Evolutionary conservation across 1,140 invertebrate genomes (phyloP).

Genomic region (Kradibia gibbosae): DNA sequence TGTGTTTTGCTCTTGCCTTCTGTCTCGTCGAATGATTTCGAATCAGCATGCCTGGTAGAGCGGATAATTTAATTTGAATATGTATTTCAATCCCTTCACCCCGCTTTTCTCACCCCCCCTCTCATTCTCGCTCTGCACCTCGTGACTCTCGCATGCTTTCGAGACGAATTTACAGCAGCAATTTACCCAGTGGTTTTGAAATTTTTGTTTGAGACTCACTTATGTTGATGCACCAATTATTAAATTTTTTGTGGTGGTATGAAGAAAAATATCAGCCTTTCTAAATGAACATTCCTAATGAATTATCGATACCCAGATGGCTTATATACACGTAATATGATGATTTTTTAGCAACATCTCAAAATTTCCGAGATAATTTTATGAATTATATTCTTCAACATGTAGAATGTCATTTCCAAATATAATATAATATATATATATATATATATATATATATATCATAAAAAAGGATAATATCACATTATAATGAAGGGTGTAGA

Average conservation of each 20-base stretch:
- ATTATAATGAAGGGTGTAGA: no score
- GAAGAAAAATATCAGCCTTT: conserved; percentile 12
- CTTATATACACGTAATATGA: conserved; percentile 13
- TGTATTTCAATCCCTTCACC: conserved; percentile 60
- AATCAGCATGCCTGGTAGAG: conserved; percentile 70
- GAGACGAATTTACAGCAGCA: neutral
- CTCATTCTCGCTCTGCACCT: conserved; percentile 49
- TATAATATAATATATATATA: no score
- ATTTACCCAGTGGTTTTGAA: neutral
- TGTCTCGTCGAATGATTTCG: conserved; percentile 68
- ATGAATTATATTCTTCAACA: neutral
- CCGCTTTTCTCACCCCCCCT: conserved; percentile 39
- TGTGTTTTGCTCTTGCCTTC: conserved; percentile 30
- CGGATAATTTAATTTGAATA: conserved; percentile 74
- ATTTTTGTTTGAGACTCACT: conserved; percentile 6
- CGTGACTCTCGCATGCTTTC: neutral
- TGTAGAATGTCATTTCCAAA: no score
- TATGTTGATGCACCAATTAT: neutral
- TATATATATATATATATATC: no score
- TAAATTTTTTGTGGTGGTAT: neutral
- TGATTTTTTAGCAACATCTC: neutral
- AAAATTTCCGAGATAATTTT: neutral
- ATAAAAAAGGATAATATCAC: no score
- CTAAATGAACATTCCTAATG: neutral
- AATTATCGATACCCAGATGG: neutral